phyloP scores from a whole-genome alignment of 53 echinoderm and acorn worm species.

The Pentamera pediparva region DNA sequence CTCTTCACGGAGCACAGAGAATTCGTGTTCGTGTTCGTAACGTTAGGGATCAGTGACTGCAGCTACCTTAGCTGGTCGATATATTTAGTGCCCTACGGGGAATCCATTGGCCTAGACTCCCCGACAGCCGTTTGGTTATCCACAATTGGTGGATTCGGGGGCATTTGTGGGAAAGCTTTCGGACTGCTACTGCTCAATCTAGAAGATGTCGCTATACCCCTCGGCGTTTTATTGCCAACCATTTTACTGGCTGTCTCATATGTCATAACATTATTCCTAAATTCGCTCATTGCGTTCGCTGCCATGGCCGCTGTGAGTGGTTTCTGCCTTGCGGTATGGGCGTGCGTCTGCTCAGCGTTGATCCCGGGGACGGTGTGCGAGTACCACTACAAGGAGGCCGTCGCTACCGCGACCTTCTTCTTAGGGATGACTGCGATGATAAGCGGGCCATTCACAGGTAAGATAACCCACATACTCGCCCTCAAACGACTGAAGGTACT shows the following conservation, averaged over 20 bases:
- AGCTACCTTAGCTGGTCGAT: background rate
- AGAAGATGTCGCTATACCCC: background rate
- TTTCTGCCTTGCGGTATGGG: background rate
- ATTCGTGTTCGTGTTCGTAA: background rate
- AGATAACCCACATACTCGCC: too few species aligned
- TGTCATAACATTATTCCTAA: background rate
- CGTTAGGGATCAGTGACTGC: background rate
- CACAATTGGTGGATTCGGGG: background rate
- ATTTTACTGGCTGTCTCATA: background rate
- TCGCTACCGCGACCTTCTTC: background rate
- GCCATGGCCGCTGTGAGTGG: background rate
- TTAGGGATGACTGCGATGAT: background rate
- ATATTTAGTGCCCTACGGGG: slow-evolving; percentile 11
- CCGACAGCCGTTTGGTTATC: slow-evolving; percentile 15
- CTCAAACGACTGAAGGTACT: too few species aligned
- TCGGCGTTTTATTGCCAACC: background rate
- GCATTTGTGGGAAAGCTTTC: background rate
- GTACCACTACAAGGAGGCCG: background rate
- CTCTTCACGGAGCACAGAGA: background rate
- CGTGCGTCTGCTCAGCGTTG: background rate
- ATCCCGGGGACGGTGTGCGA: background rate
- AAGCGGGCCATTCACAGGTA: background rate
- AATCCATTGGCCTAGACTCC: slow-evolving; percentile 19
- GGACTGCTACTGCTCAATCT: background rate
- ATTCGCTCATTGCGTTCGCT: background rate